Evolutionary conservation across 2,888 invertebrate species (phyloP), one percentile per base, ranked within the genome.

Genomic region (Melitaea athalia): DNA sequence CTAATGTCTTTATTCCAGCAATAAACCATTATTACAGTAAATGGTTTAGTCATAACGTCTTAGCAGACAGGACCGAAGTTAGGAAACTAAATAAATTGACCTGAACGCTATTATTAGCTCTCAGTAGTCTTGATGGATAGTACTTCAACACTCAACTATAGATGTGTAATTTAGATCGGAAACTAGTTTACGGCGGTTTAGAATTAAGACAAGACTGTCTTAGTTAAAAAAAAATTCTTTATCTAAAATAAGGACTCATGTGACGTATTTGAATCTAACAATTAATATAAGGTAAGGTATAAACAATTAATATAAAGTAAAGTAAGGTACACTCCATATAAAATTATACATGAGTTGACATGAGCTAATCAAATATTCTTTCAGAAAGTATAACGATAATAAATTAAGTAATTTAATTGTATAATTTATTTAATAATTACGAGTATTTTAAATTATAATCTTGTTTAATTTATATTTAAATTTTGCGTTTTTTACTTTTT

Each of bases 151-250:
- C 67, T 45, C 53, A 47, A 55, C 60, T n/a, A 60, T 33, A 38
- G 67, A 67, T 67, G 67, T 67, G 67, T 62, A 67, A 67, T 67
- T 67, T 67, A 62, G 67, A 62, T 67, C 62, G 47, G 55, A 62
- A 62, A 67, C 67, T 49, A 31, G 67, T 57, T 38, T 55, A 50
- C 33, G 62, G 38, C 12, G 12, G 17, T 12, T 7, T 49, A 67
- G 57, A 67, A 47, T 14, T 57, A 42, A 43, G 62, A 24, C 62
- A 57, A 57, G 62, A 50, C 67, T 33, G 33, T 31, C 33, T 31
- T 14, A 53, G 5, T 31, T 15, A 15, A 15, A 15, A 3, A 6
- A 5, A n/a, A 17, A 8, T 50, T 50, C 10, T 50, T 24, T 24
- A 24, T 24, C 24, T 24, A 3, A 10, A 50, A 15, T 17, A 8